Base-by-base conservation (phyloP, 2,888 invertebrate species). In the Nebria brevicollis region DNA sequence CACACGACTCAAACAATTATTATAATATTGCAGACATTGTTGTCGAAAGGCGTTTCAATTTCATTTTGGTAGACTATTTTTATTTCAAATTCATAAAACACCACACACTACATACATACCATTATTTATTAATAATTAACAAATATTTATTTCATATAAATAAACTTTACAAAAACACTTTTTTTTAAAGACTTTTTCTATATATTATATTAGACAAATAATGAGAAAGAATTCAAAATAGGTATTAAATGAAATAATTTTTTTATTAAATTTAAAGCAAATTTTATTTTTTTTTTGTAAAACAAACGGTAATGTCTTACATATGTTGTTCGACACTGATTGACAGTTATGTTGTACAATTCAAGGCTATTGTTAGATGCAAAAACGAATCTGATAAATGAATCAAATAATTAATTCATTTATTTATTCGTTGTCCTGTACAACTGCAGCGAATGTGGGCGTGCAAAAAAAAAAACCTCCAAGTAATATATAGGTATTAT, bases 11-110 rank as follows among this genome's bases (percentile, higher is more conserved):
- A 26, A 54, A 70, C 70, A 20, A 70, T 70, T 70, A 70, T 54
- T 54, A 54, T 54, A 11, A 54, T 54, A 13, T 70, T 25, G 70
- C 70, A 70, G 70, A 70, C 70, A 70, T 70, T 70, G 70, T 70
- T 70, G 70, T 70, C 70, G 20, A 70, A 20, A 70, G n/a, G 13
- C 54, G 8, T 54, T 54, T 34, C 15, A 70, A 25, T 26, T 15
- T 70, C 34, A 20, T 70, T 20, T 20, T 20, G 20, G 20, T 20
- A 20, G 20, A 20, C 20, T 20, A 20, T 20, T 20, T 20, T 20
- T 20, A 20, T 20, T 20, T 20, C 20, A 20, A 20, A 20, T 20
- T 20, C 20, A 20, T 20, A 20, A 20, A 20, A 20, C 20, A n/a
- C n/a, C n/a, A n/a, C n/a, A n/a, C n/a, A n/a, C n/a, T n/a, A n/a